These are phyloP conservation scores for Hirundichthys speculiger DNA, from an alignment of 2,113 vertebrate genomes.

Conservation along the genomic window DNA sequence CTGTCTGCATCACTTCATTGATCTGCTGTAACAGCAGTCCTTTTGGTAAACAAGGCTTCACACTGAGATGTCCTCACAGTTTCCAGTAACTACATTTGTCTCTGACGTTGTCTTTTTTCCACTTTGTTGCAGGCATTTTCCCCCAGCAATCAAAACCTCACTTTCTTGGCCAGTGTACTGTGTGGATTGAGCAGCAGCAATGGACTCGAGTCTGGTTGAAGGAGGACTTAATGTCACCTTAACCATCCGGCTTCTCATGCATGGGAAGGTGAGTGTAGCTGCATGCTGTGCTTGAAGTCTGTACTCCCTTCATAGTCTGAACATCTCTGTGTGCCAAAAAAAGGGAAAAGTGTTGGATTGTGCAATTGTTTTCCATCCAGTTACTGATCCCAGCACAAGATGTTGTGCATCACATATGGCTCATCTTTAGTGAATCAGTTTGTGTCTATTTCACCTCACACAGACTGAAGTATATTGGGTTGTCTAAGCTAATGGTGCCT, in stretches of 20 bases:
- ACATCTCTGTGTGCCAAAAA: too few species aligned
- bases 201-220: conserved; percentile 98
- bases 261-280: conserved; percentile 87
- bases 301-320: too few species aligned
- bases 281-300: not conserved
- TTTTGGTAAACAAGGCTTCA: conserved; percentile 33
- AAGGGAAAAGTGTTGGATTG: too few species aligned
- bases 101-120: conserved; percentile 17
- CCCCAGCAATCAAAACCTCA: conserved; percentile 74
- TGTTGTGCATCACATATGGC: too few species aligned
- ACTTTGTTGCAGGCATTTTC: conserved; percentile 51
- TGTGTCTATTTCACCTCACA: too few species aligned
- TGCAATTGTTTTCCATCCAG: too few species aligned
- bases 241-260: conserved; percentile 98
- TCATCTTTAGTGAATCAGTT: too few species aligned
- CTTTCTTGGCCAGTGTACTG: conserved; percentile 67
- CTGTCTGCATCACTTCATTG: conserved; percentile 27
- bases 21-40: conserved; percentile 20
- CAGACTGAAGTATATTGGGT: too few species aligned
- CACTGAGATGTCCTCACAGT: conserved; percentile 3
- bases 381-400: too few species aligned
- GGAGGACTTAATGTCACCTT: conserved; percentile 99
- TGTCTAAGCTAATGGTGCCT: too few species aligned
- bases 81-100: conserved; percentile 24
- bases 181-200: conserved; percentile 74